Percentiles rank a stretch among this genome's conserved stretches.
These are phyloP conservation scores for Anguilla japonica DNA, from an alignment of 2,113 vertebrate genomes.

Conservation along the genomic window DNA sequence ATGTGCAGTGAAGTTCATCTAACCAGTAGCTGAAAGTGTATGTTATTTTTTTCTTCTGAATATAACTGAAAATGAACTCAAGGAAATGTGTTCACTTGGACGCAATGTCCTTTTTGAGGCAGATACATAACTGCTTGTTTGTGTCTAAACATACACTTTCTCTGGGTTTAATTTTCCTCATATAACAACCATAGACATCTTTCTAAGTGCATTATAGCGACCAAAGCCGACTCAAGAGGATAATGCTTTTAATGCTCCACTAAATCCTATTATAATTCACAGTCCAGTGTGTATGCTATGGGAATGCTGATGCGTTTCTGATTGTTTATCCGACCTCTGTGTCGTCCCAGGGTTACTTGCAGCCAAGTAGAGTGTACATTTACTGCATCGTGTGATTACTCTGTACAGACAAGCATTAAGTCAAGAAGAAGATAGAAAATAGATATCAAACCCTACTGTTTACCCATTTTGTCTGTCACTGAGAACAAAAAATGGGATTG, in stretches of 20 bases:
- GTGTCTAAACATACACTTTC: neutral
- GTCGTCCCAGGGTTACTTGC: neutral
- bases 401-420: neutral
- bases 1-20: no score
- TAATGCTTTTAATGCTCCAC: neutral
- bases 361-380: neutral
- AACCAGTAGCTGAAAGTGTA: neutral
- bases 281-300: neutral
- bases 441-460: neutral
- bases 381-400: neutral
- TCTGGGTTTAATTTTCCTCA: neutral
- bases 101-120: neutral
- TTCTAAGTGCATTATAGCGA: neutral
- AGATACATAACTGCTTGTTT: neutral
- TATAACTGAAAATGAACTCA: neutral
- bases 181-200: neutral
- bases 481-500: neutral
- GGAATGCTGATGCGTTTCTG: neutral
- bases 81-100: neutral
- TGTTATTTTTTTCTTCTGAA: no score
- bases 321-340: neutral
- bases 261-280: conserved; percentile 4
- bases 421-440: no score
- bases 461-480: neutral
- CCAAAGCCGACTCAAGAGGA: neutral